These are phyloP conservation scores for Lamellibrachia luymesi DNA, from an alignment of 1,140 invertebrate species.

Conservation along the genomic window DNA sequence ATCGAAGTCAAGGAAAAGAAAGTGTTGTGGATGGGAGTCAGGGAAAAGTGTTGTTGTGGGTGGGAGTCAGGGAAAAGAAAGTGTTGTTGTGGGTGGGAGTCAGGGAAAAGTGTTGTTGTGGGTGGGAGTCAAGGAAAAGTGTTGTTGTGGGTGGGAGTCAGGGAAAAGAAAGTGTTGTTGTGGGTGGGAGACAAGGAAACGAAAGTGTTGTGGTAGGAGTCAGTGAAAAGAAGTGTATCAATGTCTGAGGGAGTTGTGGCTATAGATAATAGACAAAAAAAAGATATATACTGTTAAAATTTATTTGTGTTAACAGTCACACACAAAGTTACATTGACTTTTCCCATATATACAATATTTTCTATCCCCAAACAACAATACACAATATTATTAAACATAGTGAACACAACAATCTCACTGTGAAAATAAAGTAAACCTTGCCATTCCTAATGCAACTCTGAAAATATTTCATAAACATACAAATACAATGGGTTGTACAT, in stretches of 20 bases:
- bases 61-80: neutral
- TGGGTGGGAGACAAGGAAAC: neutral
- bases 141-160: neutral
- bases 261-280: neutral
- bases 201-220: neutral
- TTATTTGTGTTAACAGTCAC: neutral
- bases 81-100: neutral
- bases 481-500: neutral
- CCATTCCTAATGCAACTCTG: neutral
- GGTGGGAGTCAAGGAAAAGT: neutral
- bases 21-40: too few relatives aligned
- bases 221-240: neutral
- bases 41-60: neutral
- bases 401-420: neutral
- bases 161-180: neutral
- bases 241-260: neutral
- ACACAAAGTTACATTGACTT: neutral
- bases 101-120: neutral
- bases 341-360: neutral
- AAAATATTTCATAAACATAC: neutral
- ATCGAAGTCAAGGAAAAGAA: too few relatives aligned
- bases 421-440: neutral
- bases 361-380: neutral
- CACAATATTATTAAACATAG: neutral
- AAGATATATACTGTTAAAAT: neutral